phyloP scores from a whole-genome alignment of 2,888 invertebrate species.

The Amiota communis region DNA sequence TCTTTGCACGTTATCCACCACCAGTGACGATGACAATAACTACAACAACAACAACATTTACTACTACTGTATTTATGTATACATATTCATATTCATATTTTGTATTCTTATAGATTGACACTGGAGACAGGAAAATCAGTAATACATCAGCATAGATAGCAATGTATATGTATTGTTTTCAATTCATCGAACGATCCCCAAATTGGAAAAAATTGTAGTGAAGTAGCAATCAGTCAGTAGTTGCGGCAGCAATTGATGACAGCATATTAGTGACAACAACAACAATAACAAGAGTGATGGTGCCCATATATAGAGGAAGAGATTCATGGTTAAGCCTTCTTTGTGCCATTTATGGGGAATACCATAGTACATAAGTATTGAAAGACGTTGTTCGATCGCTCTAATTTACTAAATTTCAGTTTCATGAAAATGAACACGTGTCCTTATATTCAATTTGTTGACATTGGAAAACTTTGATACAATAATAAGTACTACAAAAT shows the following conservation, averaged over 20 bases:
- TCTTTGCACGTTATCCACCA: too few relatives aligned
- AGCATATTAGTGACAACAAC: slow-evolving; percentile 7
- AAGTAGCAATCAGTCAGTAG: too few relatives aligned
- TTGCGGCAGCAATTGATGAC: not conserved
- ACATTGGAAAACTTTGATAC: too few relatives aligned
- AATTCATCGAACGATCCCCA: slow-evolving; percentile 1
- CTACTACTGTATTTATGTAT: slow-evolving; percentile 26
- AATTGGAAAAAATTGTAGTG: not conserved
- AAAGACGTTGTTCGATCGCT: not conserved
- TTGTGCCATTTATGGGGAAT: slow-evolving; percentile 12
- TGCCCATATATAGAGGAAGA: slow-evolving; percentile 17
- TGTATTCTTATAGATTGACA: slow-evolving; percentile 50
- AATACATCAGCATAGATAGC: slow-evolving; percentile 4
- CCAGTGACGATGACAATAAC: too few relatives aligned
- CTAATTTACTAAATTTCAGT: not conserved
- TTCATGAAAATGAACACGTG: too few relatives aligned
- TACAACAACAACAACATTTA: not conserved
- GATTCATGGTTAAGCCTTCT: slow-evolving; percentile 29
- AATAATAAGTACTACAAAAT: too few relatives aligned
- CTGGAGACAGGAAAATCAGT: slow-evolving; percentile 59
- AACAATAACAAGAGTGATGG: slow-evolving; percentile 20
- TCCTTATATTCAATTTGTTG: too few relatives aligned
- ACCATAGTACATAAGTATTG: too few relatives aligned
- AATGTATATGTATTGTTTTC: not conserved
- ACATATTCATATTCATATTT: slow-evolving; percentile 10